Evolutionary conservation across 1,140 invertebrate species (phyloP).

Genomic region (Mesaphorura yosii): DNA sequence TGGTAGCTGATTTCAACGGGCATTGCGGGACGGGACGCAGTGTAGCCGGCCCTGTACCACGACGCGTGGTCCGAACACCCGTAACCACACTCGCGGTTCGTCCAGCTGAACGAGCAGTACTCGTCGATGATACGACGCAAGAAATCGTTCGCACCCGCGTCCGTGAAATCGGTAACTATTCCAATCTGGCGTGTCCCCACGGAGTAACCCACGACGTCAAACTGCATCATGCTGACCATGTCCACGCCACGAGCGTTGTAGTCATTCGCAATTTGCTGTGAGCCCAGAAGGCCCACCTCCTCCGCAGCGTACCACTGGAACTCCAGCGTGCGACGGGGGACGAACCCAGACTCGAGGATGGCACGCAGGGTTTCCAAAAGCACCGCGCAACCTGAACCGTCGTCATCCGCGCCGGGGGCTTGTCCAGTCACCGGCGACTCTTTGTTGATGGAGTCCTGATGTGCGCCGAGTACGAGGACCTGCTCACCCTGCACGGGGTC

Average conservation of each 20-base stretch:
- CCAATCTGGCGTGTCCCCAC: slow-evolving; percentile 4
- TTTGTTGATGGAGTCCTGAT: slow-evolving; percentile 11
- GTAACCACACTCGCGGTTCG: slow-evolving; percentile 2
- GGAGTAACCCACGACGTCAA: slow-evolving; percentile 9
- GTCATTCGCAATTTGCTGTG: slow-evolving; percentile 2
- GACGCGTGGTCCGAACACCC: slow-evolving; percentile 15
- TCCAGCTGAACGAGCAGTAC: not conserved
- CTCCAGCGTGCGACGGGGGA: slow-evolving; percentile 13
- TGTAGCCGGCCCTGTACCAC: not conserved
- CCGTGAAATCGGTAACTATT: slow-evolving; percentile 1
- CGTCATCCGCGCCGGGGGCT: slow-evolving; percentile 10
- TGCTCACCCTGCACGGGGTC: not conserved
- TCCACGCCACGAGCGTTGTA: not conserved
- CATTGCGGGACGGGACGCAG: slow-evolving; percentile 3
- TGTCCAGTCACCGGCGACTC: not conserved
- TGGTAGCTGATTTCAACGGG: not conserved
- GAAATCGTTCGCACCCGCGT: not conserved
- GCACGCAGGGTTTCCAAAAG: slow-evolving; percentile 4
- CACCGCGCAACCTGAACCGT: not conserved
- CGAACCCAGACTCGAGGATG: not conserved
- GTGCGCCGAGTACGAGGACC: slow-evolving; percentile 16
- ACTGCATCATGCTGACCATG: slow-evolving; percentile 15
- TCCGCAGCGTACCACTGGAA: slow-evolving; percentile 23
- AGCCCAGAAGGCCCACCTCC: slow-evolving; percentile 10
- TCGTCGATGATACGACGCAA: slow-evolving; percentile 1